A percentile compares a stretch with the other conserved stretches of the same genome.
Conservation (phyloP, 1,140 invertebrate genomes). For the Dufourea novaeangliae region DNA sequence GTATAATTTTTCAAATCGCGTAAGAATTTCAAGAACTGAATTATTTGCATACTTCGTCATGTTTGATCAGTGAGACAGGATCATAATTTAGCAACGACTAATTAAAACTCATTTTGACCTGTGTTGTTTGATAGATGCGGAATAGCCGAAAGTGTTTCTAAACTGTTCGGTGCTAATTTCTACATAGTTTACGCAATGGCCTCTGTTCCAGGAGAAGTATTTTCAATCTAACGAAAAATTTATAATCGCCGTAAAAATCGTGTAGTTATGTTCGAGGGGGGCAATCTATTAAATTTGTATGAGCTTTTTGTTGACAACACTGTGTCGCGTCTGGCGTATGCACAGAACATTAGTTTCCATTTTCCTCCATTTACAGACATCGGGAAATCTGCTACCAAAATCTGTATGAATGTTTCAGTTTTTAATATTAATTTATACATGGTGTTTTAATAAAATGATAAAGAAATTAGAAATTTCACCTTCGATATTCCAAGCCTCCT, state of each 20-base stretch:
- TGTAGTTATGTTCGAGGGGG: constrained; percentile 55
- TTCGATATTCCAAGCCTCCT: too few relatives aligned
- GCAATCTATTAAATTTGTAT: constrained; percentile 76
- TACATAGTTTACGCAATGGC: constrained; percentile 40
- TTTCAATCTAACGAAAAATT: constrained; percentile 75
- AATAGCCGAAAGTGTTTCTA: constrained; percentile 17
- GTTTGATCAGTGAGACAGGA: background rate
- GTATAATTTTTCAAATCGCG: background rate
- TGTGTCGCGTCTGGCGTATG: constrained; percentile 5
- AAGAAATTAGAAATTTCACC: too few relatives aligned
- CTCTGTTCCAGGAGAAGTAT: constrained; percentile 67
- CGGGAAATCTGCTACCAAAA: too few relatives aligned
- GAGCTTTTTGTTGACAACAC: constrained; percentile 62
- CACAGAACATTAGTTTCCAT: constrained; percentile 21
- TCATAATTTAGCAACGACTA: background rate
- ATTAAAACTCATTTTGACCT: background rate
- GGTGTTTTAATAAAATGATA: too few relatives aligned
- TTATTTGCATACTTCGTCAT: background rate
- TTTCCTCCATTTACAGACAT: too few relatives aligned
- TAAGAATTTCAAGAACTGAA: background rate
- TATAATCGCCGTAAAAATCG: constrained; percentile 70
- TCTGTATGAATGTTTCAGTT: too few relatives aligned
- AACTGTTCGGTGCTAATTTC: constrained; percentile 30
- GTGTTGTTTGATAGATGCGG: background rate
- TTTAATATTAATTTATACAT: too few relatives aligned